These are phyloP conservation scores for Stichopus chloronotus DNA, from an alignment of 35 echinoderm and acorn worm species.

Conservation along the genomic window DNA sequence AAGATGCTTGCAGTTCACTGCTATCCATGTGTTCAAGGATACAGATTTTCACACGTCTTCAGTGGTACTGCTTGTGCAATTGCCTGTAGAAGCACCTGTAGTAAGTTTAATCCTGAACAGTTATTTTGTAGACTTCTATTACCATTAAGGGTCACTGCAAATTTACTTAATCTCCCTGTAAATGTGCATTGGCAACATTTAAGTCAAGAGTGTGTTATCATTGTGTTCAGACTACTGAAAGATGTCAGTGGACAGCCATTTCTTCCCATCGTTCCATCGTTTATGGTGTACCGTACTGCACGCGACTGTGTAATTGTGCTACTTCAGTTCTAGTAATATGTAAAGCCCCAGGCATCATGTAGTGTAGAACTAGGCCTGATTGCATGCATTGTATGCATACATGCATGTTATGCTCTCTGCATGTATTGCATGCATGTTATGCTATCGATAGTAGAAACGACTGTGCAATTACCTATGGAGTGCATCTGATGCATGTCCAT, in stretches of 20 bases:
- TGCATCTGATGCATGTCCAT: too few species aligned
- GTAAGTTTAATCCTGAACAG: neutral
- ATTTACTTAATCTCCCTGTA: slow-evolving; percentile 2
- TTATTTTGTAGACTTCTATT: neutral
- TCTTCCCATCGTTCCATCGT: neutral
- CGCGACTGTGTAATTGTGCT: too few species aligned
- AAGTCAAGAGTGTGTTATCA: neutral
- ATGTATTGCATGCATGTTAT: too few species aligned
- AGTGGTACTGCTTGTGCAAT: neutral
- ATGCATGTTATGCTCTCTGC: too few species aligned
- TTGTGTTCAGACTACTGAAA: neutral
- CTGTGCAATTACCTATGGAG: too few species aligned
- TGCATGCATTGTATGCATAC: too few species aligned
- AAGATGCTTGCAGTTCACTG: neutral
- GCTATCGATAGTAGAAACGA: too few species aligned
- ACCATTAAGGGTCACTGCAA: neutral
- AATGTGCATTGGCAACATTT: neutral
- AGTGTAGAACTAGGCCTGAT: too few species aligned
- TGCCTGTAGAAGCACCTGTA: neutral
- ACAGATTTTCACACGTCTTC: neutral
- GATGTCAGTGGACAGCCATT: neutral
- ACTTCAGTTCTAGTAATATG: too few species aligned
- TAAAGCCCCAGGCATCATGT: too few species aligned
- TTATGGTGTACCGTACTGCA: neutral
- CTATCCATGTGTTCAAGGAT: neutral